These are phyloP conservation scores for Papilio polytes DNA, from an alignment of 1,140 invertebrate species.

Conservation along the genomic window DNA sequence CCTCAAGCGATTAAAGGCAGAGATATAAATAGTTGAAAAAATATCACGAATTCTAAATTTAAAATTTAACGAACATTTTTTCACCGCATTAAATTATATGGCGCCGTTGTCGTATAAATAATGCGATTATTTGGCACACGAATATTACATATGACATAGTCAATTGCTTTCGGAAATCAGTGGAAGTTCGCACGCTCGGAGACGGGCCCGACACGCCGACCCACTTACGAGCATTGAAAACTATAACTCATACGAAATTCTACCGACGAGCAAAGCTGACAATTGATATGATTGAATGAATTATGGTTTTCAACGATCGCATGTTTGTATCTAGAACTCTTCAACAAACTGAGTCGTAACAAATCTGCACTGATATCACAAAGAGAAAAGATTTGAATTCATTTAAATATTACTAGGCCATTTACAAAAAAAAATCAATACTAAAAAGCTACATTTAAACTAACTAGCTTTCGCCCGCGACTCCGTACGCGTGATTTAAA, in stretches of 20 bases:
- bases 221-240: slow-evolving; percentile 26
- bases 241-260: slow-evolving; percentile 34
- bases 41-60: not conserved
- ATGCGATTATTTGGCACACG: slow-evolving; percentile 34
- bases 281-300: slow-evolving; percentile 33
- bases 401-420: too few species aligned
- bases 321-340: not conserved
- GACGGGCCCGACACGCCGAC: slow-evolving; percentile 11
- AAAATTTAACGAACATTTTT: not conserved
- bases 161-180: slow-evolving; percentile 35
- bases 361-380: too few species aligned
- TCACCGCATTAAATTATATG: slow-evolving; percentile 19
- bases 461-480: too few species aligned
- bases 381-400: too few species aligned
- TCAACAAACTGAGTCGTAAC: too few species aligned
- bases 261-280: slow-evolving; percentile 16
- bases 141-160: slow-evolving; percentile 24
- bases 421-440: too few species aligned
- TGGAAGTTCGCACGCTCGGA: slow-evolving; percentile 32
- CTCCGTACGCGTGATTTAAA: too few species aligned
- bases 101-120: slow-evolving; percentile 29
- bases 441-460: too few species aligned
- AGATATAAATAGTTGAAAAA: slow-evolving; percentile 5
- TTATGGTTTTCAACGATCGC: not conserved
- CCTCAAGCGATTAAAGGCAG: not conserved